Conservation (phyloP, 2,888 invertebrate species). For the Cryptosula pallasiana region DNA sequence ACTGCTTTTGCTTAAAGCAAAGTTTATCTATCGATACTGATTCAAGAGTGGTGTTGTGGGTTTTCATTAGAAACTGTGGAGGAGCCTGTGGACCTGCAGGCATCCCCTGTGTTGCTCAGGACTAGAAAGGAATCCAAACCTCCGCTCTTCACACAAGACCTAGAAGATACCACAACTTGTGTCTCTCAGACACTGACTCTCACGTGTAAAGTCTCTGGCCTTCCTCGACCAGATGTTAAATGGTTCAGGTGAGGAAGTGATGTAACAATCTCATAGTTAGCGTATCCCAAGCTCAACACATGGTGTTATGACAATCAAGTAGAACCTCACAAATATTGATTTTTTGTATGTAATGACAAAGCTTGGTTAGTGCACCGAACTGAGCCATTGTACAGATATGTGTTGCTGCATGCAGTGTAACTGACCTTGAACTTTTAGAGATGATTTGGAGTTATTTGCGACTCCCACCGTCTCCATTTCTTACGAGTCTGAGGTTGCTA, state of each 20-base stretch:
- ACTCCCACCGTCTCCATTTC: constrained; percentile 70
- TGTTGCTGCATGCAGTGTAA: too few relatives aligned
- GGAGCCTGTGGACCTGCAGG: neutral
- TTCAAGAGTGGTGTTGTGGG: too few relatives aligned
- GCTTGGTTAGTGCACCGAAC: too few relatives aligned
- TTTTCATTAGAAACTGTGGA: neutral
- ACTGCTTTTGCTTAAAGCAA: too few relatives aligned
- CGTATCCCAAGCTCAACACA: too few relatives aligned
- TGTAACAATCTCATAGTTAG: too few relatives aligned
- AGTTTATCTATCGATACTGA: too few relatives aligned
- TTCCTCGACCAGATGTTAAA: constrained; percentile 79
- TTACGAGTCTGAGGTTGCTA: constrained; percentile 58
- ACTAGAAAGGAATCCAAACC: neutral
- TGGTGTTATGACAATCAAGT: too few relatives aligned
- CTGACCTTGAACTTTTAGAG: constrained; percentile 55
- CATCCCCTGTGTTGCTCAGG: constrained; percentile 12
- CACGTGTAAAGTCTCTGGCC: constrained; percentile 77
- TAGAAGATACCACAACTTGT: neutral
- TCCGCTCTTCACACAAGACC: neutral
- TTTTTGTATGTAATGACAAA: too few relatives aligned
- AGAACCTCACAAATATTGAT: too few relatives aligned
- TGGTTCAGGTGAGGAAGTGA: constrained; percentile 91
- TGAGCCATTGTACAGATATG: too few relatives aligned
- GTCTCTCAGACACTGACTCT: constrained; percentile 48
- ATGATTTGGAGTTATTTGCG: constrained; percentile 73